phyloP scores from a whole-genome alignment of 2,797 vertebrate genomes.

The Sebastes itinus region DNA sequence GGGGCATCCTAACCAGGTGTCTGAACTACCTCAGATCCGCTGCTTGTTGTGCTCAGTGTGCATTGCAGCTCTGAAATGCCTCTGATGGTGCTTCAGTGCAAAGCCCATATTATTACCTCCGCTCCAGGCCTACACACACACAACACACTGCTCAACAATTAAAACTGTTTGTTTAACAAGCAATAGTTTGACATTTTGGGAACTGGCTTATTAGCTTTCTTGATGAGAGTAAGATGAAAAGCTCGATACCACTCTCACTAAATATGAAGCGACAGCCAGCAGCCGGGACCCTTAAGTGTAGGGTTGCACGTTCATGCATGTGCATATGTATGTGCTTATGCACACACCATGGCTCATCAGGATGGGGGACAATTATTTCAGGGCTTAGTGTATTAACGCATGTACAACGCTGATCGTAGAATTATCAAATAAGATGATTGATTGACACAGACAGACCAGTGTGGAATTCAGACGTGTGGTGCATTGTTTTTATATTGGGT shows the following conservation, averaged over 20 bases:
- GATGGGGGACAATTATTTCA: too few relatives aligned
- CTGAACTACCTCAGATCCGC: slow-evolving; percentile 11
- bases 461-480: too few relatives aligned
- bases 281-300: too few relatives aligned
- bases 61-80: neutral
- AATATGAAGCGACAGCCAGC: neutral
- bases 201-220: neutral
- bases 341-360: too few relatives aligned
- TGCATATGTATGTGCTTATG: too few relatives aligned
- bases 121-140: neutral
- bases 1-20: slow-evolving; percentile 37
- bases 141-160: neutral
- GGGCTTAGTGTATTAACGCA: too few relatives aligned
- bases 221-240: neutral
- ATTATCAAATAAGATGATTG: too few relatives aligned
- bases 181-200: neutral
- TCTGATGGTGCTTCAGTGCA: neutral
- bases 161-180: neutral
- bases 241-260: neutral
- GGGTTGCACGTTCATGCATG: too few relatives aligned
- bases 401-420: too few relatives aligned
- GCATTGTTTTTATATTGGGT: too few relatives aligned
- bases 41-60: slow-evolving; percentile 1
- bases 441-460: too few relatives aligned
- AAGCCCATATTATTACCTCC: neutral